Conservation (phyloP, 2,797 vertebrate genomes). For the Hemibagrus guttatus region DNA sequence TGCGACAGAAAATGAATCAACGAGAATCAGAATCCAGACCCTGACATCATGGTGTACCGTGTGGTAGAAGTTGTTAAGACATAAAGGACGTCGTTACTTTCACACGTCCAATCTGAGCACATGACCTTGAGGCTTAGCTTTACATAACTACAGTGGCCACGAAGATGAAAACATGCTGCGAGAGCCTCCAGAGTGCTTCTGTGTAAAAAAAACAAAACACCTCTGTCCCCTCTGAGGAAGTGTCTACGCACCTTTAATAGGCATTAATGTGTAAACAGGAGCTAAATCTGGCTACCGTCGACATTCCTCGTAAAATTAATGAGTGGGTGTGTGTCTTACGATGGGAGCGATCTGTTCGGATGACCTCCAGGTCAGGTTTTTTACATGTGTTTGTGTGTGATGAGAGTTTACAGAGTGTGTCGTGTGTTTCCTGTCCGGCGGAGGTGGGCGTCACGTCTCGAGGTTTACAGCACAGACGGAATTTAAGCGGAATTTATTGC, state of each 20-base stretch:
- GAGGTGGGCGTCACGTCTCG: neutral
- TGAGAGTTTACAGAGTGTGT: constrained; percentile 37
- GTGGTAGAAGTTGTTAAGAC: neutral
- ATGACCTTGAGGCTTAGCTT: neutral
- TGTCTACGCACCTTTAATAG: neutral
- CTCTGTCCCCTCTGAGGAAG: neutral
- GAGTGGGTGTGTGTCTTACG: neutral
- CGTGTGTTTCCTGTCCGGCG: neutral
- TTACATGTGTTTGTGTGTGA: constrained; percentile 37
- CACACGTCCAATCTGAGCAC: neutral
- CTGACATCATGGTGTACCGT: too few relatives aligned
- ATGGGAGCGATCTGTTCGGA: neutral
- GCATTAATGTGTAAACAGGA: neutral
- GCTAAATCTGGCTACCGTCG: constrained; percentile 19
- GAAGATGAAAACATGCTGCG: neutral
- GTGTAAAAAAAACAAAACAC: neutral
- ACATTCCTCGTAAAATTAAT: constrained; percentile 7
- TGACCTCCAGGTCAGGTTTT: neutral
- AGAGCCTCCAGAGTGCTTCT: neutral
- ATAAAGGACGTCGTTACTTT: neutral
- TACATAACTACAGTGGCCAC: neutral
- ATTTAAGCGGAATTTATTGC: neutral
- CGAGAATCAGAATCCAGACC: neutral
- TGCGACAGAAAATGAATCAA: neutral
- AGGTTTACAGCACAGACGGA: neutral